Base-by-base conservation (phyloP, 2,888 invertebrate species). In the Helleia helle region DNA sequence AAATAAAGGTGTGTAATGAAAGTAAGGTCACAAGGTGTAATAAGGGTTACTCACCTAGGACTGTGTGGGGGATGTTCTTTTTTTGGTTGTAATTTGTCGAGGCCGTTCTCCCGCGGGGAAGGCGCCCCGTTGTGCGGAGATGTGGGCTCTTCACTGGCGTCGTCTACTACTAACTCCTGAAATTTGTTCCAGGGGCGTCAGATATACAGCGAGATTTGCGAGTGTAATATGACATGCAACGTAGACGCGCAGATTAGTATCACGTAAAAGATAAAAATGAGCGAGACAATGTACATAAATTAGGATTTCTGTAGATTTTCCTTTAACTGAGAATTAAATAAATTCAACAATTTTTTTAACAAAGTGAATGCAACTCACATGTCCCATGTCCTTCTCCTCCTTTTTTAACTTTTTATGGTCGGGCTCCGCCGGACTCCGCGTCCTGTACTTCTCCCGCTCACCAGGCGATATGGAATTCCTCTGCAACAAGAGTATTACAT, bases 161-260 rank as follows among this genome's bases (percentile, higher is more conserved):
- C 97, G 73, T 97, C 97, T 15, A 97, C 97, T 47, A 97, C 97
- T 56, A 97, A 81, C 67, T 97, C 96, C 85, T 95, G 93, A 66
- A 96, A 95, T 14, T 8, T 37, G 6, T 31, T 30, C 9, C 31
- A 37, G 22, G 12, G 25, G 22, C 30, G 24, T 38, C 4, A 28
- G 8, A 22, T 28, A n/a, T n/a, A n/a, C n/a, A n/a, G n/a, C n/a
- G n/a, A n/a, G n/a, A n/a, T n/a, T n/a, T n/a, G n/a, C n/a, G n/a
- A n/a, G n/a, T n/a, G n/a, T n/a, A n/a, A n/a, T n/a, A n/a, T n/a
- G n/a, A n/a, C n/a, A n/a, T n/a, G n/a, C n/a, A n/a, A n/a, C n/a
- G n/a, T n/a, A n/a, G n/a, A n/a, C n/a, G n/a, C n/a, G n/a, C n/a
- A n/a, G n/a, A n/a, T n/a, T n/a, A n/a, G n/a, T n/a, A n/a, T n/a